Base-by-base conservation (phyloP, 1,140 invertebrate species). In the Homalodisca vitripennis region DNA sequence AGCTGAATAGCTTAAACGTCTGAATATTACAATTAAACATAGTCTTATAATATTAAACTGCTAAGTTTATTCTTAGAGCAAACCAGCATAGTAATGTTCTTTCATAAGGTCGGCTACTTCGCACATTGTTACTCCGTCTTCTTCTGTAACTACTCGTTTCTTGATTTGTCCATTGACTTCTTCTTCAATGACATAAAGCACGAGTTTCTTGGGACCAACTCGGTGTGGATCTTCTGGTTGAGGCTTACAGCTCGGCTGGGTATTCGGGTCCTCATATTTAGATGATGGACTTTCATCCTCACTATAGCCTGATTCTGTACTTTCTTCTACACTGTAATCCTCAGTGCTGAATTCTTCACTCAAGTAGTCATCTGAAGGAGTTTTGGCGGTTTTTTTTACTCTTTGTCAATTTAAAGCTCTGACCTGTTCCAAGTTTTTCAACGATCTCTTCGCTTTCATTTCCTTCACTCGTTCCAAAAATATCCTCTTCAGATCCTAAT, bases 391-490 rank as follows among this genome's bases (percentile, higher is more conserved):
- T 17, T 14, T 47, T 47, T 67, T 41, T 14, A 14, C 14, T 22
- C 32, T 2, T 51, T 22, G 1, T 12, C 10, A 26, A 27, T 51
- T 3, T 67, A 31, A 26, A 6, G n/a, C 20, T 41, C 3, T 46
- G 20, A 17, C 1, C 48, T 2, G 13, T 31, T 51, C 27, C 48
- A 17, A 1, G n/a, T 51, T 67, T 67, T 29, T 67, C 46, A 22
- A 29, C 31, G 24, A 29, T 20, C 48, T 48, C 46, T 67, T 67
- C 65, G n/a, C 41, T 48, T 41, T 67, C 65, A 24, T 20, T 53
- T 31, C 22, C 22, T 6, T 34, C 14, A 26, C n/a, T n/a, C n/a
- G n/a, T n/a, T n/a, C n/a, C n/a, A n/a, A 31, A 20, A 1, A 24
- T 31, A 3, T 46, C 1, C 12, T 46, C 41, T 47, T 29, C 26